A percentile compares a stretch with the other conserved stretches of the same genome.
phyloP scores from a whole-genome alignment of 1,140 invertebrate species.

The Euura saliciscinereae region DNA sequence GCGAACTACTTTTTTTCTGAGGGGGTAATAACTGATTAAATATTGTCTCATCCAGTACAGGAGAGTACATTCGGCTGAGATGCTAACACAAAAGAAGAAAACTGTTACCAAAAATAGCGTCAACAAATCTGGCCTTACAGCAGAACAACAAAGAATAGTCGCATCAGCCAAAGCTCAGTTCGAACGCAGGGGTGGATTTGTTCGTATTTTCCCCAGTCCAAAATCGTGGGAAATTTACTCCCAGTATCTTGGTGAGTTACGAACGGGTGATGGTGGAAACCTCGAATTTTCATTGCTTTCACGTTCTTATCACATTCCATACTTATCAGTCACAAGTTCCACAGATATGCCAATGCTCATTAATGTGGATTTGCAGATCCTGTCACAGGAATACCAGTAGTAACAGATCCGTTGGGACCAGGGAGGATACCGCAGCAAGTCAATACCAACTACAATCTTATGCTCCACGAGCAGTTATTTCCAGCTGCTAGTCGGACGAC shows the following conservation, averaged over 20 bases:
- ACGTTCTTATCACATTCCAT: background rate
- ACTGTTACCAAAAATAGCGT: constrained; percentile 47
- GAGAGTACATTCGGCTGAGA: constrained; percentile 73
- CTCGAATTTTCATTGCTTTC: background rate
- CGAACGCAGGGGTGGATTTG: constrained; percentile 84
- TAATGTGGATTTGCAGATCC: constrained; percentile 63
- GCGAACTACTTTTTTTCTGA: constrained; percentile 38
- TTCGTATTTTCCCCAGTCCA: constrained; percentile 88
- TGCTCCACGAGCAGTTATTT: constrained; percentile 79
- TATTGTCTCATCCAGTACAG: constrained; percentile 49
- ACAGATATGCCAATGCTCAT: constrained; percentile 1
- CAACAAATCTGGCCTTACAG: constrained; percentile 63
- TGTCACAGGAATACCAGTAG: constrained; percentile 72
- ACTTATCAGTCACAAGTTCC: background rate
- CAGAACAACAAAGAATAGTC: constrained; percentile 82
- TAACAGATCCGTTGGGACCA: constrained; percentile 64
- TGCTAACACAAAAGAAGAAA: constrained; percentile 55
- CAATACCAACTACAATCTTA: constrained; percentile 80
- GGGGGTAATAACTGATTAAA: constrained; percentile 40
- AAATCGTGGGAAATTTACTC: constrained; percentile 86
- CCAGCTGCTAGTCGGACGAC: constrained; percentile 66
- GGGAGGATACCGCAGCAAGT: constrained; percentile 62
- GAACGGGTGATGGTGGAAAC: background rate
- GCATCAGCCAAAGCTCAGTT: constrained; percentile 82
- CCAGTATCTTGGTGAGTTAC: constrained; percentile 68